These are phyloP conservation scores for Chelmon rostratus DNA, from an alignment of 2,797 vertebrate genomes.

Conservation along the genomic window DNA sequence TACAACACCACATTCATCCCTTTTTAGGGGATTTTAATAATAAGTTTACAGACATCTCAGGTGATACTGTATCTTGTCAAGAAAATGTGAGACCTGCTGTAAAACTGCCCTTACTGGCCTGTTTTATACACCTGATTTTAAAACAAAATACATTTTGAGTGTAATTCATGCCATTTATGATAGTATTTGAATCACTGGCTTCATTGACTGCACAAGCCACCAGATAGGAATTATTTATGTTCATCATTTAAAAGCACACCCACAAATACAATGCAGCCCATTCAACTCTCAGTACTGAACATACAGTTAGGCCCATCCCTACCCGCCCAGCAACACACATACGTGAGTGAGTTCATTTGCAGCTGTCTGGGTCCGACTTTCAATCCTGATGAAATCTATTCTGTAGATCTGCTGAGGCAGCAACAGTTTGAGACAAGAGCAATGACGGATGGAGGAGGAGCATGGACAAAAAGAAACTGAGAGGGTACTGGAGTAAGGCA, in stretches of 20 bases:
- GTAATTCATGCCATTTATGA: not conserved
- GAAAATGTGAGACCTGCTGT: not conserved
- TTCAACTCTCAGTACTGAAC: not conserved
- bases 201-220: not conserved
- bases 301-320: not conserved
- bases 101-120: not conserved
- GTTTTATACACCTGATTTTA: not conserved
- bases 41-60: not conserved
- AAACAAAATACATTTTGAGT: not conserved
- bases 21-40: too few relatives aligned
- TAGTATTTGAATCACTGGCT: not conserved
- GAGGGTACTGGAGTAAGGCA: not conserved
- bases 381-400: conserved; percentile 22
- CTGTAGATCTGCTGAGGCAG: conserved; percentile 48
- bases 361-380: conserved; percentile 18
- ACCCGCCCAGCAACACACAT: not conserved
- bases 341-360: conserved; percentile 1
- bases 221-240: not conserved
- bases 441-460: conserved; percentile 32
- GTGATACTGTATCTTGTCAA: not conserved
- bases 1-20: not conserved
- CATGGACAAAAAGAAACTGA: not conserved
- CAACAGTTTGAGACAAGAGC: conserved; percentile 25
- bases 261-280: not conserved
- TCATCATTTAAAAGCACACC: not conserved